Evolutionary conservation across 2,888 invertebrate species (phyloP).

Genomic region (Amphipyra berbera): DNA sequence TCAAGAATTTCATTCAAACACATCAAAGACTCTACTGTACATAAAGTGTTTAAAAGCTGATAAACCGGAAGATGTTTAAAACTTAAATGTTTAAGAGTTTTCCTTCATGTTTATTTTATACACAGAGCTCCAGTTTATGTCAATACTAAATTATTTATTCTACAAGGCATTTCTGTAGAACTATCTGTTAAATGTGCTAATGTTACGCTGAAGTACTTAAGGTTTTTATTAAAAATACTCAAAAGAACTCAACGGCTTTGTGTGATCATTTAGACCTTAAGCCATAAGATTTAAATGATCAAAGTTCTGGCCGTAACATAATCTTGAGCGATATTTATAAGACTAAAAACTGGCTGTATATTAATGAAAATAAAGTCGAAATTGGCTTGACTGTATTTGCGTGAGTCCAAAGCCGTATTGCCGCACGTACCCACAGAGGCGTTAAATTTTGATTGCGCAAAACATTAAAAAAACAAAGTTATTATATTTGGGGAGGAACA

Average conservation of each 20-base stretch:
- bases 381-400: slow-evolving; percentile 28
- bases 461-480: slow-evolving; percentile 60
- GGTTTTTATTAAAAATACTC: slow-evolving; percentile 35
- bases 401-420: slow-evolving; percentile 45
- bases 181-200: slow-evolving; percentile 12
- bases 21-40: slow-evolving; percentile 11
- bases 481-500: slow-evolving; percentile 56
- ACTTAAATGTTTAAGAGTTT: slow-evolving; percentile 6
- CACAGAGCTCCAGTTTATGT: neutral
- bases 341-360: slow-evolving; percentile 31
- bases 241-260: slow-evolving; percentile 26
- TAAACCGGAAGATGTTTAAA: slow-evolving; percentile 5
- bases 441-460: slow-evolving; percentile 63
- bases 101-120: slow-evolving; percentile 14
- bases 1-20: slow-evolving; percentile 13
- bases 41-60: slow-evolving; percentile 8
- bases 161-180: neutral
- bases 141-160: slow-evolving; percentile 6
- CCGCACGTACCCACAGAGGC: slow-evolving; percentile 59
- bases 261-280: slow-evolving; percentile 40
- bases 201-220: slow-evolving; percentile 1
- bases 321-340: slow-evolving; percentile 20
- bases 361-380: slow-evolving; percentile 43
- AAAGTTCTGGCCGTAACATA: slow-evolving; percentile 43
- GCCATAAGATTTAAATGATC: slow-evolving; percentile 45